Evolutionary conservation across 2,113 vertebrate genomes (phyloP).

Genomic region (Cyphomyrus plagiostoma): DNA sequence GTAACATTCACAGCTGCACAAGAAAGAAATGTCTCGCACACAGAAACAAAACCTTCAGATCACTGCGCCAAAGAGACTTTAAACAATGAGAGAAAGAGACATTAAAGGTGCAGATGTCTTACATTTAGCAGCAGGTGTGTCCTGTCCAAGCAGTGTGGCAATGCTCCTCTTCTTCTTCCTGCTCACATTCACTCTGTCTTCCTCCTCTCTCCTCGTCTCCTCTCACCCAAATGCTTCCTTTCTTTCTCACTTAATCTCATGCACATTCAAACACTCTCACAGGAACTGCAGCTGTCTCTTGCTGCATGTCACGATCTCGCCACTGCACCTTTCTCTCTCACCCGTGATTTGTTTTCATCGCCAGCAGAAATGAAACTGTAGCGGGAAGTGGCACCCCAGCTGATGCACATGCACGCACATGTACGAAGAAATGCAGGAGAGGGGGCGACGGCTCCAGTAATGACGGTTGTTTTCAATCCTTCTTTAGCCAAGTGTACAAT

Average conservation of each 20-base stretch:
- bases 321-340: not conserved
- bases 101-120: conserved; percentile 21
- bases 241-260: conserved; percentile 12
- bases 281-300: not conserved
- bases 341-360: not conserved
- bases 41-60: not conserved
- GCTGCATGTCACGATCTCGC: not conserved
- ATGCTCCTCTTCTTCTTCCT: not conserved
- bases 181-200: conserved; percentile 16
- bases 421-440: not conserved
- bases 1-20: not conserved
- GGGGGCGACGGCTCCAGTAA: not conserved
- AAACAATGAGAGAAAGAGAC: not conserved
- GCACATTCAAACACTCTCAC: not conserved
- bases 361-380: conserved; percentile 20
- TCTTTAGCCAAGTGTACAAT: conserved; percentile 38
- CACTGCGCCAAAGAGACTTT: not conserved
- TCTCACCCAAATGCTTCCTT: not conserved
- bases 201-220: conserved; percentile 16
- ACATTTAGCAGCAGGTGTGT: conserved; percentile 30
- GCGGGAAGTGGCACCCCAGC: not conserved
- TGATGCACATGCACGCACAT: not conserved
- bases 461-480: conserved; percentile 30
- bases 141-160: conserved; percentile 16
- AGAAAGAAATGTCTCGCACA: not conserved